Base-by-base conservation (phyloP, 2,113 vertebrate genomes). In the Chamaetylas fuelleborni region DNA sequence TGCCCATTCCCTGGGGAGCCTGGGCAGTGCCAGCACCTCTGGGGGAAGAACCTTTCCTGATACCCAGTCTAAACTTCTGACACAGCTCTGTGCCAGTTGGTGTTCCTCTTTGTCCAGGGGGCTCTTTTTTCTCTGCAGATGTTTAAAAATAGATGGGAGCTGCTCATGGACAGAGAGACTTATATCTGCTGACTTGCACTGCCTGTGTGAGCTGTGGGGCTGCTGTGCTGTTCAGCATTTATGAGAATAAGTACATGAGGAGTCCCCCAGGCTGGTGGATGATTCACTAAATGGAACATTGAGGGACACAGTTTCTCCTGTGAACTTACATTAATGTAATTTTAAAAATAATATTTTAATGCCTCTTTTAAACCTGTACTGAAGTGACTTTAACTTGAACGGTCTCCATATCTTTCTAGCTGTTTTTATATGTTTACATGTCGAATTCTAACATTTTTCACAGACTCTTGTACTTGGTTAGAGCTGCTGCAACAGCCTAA, bases 61-160 rank as follows among this genome's bases (percentile, higher is more conserved):
- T 6, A 19, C 0, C 5, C 34, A 61, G 1, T n/a, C 34, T 69
- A 19, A 47, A 22, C 29, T 29, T 42, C 5, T 54, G 56, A 11
- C 34, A 56, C 16, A 47, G 14, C 12, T 16, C 40, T 25, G 19
- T 23, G 31, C 18, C 40, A 69, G 19, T 2, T 50, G 23, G 29
- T 78, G 25, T 31, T 74, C 66, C 18, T 36, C 12, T 13, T 19
- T 74, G 51, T 62, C 29, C 8, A 6, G 5, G 5, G 45, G 5
- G 1, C 4, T 22, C 3, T 70, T 70, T 69, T 54, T 38, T 36
- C 36, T 8, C 12, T n/a, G 31, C 11, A 90, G 64, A 7, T 31
- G 14, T 60, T 5, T 56, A 19, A 3, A 10, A 60, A 31, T 9
- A 24, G 2, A 1, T 3, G 5, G 28, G 26, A 71, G 17, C 36